These are phyloP conservation scores for Nephrotoma flavescens DNA, from an alignment of 2,888 invertebrate genomes.

Conservation along the genomic window DNA sequence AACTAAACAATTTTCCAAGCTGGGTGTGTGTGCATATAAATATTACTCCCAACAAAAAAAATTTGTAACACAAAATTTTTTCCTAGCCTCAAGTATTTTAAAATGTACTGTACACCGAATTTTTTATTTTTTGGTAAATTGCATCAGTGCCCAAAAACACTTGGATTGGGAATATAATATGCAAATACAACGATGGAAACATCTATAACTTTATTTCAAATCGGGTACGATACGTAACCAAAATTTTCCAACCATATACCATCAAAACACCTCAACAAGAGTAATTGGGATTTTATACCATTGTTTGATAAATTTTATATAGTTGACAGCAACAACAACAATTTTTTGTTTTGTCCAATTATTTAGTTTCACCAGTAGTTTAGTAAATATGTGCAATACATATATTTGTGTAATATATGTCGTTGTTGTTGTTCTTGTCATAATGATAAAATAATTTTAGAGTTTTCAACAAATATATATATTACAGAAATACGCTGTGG, in stretches of 20 bases:
- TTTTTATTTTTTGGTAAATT: neutral
- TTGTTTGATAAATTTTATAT: neutral
- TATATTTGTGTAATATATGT: neutral
- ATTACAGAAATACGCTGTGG: neutral
- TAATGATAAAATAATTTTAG: neutral
- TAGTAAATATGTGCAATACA: neutral
- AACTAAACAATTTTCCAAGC: neutral
- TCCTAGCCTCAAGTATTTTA: neutral
- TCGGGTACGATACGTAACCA: neutral
- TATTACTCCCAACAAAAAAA: neutral
- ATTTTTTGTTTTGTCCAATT: neutral
- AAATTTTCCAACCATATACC: neutral
- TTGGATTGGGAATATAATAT: neutral
- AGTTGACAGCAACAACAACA: neutral
- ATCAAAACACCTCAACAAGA: neutral
- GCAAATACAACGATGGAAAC: neutral
- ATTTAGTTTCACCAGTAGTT: neutral
- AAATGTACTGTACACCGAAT: neutral
- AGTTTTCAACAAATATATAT: neutral
- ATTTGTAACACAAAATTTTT: neutral
- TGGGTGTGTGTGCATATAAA: neutral
- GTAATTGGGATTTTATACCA: neutral
- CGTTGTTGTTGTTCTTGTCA: neutral
- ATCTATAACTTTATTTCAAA: neutral
- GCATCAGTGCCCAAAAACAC: neutral